These are phyloP conservation scores for Cherax quadricarinatus DNA, from an alignment of 1,140 invertebrate species.

Conservation along the genomic window DNA sequence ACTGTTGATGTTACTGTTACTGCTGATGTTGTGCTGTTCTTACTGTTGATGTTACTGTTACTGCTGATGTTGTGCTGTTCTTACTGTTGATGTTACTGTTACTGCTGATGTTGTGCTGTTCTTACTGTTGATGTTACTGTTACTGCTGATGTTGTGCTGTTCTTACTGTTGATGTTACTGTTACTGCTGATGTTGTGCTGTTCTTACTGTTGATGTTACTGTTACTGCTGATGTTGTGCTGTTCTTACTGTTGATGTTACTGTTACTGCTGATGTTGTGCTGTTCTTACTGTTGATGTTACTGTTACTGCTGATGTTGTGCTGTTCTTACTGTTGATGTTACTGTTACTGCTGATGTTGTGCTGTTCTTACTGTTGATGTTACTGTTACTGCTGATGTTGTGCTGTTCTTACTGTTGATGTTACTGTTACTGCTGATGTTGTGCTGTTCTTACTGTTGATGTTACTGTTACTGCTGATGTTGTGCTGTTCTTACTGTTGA, in stretches of 20 bases:
- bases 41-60: neutral
- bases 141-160: neutral
- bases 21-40: neutral
- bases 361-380: too few species aligned
- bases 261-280: neutral
- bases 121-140: too few species aligned
- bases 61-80: neutral
- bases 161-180: neutral
- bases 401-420: neutral
- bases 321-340: neutral
- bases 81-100: constrained; percentile 1
- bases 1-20: neutral
- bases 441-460: neutral
- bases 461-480: neutral
- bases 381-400: neutral
- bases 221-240: neutral
- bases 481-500: too few species aligned
- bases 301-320: neutral
- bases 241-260: too few species aligned
- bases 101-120: too few species aligned
- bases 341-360: neutral
- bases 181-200: neutral
- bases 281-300: neutral
- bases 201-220: neutral
- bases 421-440: neutral